Percentiles rank a stretch among this genome's conserved stretches.
Evolutionary conservation across 2,888 invertebrate genomes (phyloP).

Genomic region (Arrhopalites spinosus): DNA sequence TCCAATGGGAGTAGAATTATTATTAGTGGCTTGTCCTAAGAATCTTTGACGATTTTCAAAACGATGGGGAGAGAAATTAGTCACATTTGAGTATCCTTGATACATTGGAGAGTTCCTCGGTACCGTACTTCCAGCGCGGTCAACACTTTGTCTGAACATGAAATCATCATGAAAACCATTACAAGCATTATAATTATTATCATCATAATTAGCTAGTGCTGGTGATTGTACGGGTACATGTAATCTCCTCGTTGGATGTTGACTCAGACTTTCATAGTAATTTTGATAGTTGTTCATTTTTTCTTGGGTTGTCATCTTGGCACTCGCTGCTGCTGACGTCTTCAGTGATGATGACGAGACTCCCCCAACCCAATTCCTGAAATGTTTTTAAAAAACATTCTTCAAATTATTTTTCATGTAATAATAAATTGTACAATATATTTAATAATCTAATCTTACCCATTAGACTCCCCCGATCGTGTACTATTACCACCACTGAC

Average conservation of each 20-base stretch:
- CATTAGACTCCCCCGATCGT: not conserved
- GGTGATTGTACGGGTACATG: not conserved
- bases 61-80: no score
- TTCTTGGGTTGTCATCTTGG: slow-evolving; percentile 46
- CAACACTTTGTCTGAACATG: no score
- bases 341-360: slow-evolving; percentile 34
- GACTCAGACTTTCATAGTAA: slow-evolving; percentile 47
- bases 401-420: no score
- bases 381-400: no score
- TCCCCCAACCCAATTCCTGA: slow-evolving; percentile 42
- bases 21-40: no score
- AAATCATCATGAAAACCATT: not conserved
- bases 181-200: not conserved
- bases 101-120: no score
- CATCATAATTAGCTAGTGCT: not conserved
- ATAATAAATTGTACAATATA: no score
- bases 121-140: no score
- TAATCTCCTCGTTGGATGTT: slow-evolving; percentile 26
- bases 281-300: slow-evolving; percentile 55
- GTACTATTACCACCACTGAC: not conserved
- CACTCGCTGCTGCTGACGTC: slow-evolving; percentile 26
- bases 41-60: no score
- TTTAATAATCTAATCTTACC: no score
- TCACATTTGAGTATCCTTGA: no score
- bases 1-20: no score